Evolutionary conservation across 2,113 vertebrate species (phyloP).

Genomic region (Ammodytes marinus): DNA sequence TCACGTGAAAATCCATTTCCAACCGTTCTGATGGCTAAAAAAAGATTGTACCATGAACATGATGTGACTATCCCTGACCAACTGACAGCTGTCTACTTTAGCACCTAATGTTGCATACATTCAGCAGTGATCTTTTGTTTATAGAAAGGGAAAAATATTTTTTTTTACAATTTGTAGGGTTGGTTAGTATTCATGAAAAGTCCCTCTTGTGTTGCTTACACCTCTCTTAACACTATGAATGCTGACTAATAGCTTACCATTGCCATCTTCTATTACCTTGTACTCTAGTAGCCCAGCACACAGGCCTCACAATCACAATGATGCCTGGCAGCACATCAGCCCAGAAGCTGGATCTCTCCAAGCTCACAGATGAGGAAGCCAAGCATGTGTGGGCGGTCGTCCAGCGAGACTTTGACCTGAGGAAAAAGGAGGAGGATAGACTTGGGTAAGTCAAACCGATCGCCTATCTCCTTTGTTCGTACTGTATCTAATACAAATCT

Average conservation of each 20-base stretch:
- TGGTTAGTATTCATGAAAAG: background rate
- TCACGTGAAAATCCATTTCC: background rate
- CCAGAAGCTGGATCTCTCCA: constrained; percentile 93
- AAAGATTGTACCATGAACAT: background rate
- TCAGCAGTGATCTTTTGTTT: background rate
- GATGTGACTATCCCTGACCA: background rate
- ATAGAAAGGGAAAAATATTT: background rate
- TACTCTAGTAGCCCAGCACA: background rate
- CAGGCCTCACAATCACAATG: background rate
- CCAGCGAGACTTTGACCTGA: constrained; percentile 92
- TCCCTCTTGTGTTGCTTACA: background rate
- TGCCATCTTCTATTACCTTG: background rate
- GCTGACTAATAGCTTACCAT: background rate
- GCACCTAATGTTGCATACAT: background rate
- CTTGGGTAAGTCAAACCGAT: constrained; percentile 85
- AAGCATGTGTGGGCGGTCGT: constrained; percentile 93
- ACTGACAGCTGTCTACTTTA: background rate
- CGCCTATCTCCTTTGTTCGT: background rate
- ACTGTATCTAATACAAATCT: background rate
- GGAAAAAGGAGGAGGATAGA: constrained; percentile 92
- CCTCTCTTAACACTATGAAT: background rate
- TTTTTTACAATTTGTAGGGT: background rate
- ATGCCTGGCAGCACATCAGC: constrained; percentile 76
- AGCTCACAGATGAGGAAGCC: constrained; percentile 94
- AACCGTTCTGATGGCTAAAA: background rate